Conservation (phyloP, 1,140 invertebrate species). For the Meloidogyne floridensis region DNA sequence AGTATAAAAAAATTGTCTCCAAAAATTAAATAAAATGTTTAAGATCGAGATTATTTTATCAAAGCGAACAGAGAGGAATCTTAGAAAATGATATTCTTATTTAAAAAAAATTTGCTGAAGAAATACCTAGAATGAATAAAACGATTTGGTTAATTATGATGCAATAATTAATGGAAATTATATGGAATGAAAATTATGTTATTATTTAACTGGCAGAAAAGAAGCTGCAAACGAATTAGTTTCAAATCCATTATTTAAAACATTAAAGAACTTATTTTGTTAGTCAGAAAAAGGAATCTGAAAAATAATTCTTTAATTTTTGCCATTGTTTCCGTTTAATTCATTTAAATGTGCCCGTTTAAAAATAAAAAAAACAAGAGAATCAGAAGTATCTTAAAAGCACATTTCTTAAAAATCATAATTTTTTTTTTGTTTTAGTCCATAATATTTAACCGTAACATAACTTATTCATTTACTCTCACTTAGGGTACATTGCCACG, state of each 20-base stretch:
- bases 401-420: too few relatives aligned
- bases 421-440: too few relatives aligned
- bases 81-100: slow-evolving; percentile 87
- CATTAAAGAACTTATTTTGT: not conserved
- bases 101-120: slow-evolving; percentile 56
- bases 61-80: slow-evolving; percentile 95
- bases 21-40: slow-evolving; percentile 31
- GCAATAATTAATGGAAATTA: slow-evolving; percentile 63
- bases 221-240: not conserved
- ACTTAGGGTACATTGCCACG: too few relatives aligned
- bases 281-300: not conserved
- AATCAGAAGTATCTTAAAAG: too few relatives aligned
- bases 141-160: slow-evolving; percentile 56
- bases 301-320: not conserved
- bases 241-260: not conserved
- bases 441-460: too few relatives aligned
- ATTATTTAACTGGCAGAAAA: slow-evolving; percentile 49
- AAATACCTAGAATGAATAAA: slow-evolving; percentile 41
- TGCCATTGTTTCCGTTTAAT: not conserved
- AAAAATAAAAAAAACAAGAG: not conserved
- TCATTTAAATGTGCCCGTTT: not conserved
- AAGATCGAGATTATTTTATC: slow-evolving; percentile 70
- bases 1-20: not conserved
- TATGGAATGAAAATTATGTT: slow-evolving; percentile 65
- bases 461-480: too few relatives aligned